phyloP scores from a whole-genome alignment of 2,797 vertebrate species.

The Notolabrus celidotus region DNA sequence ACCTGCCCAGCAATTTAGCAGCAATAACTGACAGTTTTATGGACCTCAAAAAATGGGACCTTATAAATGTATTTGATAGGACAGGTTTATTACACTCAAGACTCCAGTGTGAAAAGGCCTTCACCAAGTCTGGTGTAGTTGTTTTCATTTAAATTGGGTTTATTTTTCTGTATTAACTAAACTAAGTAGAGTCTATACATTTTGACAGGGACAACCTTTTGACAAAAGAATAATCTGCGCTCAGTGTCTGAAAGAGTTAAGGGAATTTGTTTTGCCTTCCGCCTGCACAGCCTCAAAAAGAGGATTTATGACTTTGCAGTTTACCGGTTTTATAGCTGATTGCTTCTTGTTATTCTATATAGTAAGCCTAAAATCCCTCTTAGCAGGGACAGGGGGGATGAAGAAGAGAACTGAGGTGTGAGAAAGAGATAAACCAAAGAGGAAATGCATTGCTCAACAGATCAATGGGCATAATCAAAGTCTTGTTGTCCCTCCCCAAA shows the following conservation, averaged over 20 bases:
- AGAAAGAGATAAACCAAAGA: constrained; percentile 49
- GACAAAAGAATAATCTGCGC: neutral
- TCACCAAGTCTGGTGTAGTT: neutral
- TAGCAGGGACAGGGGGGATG: constrained; percentile 20
- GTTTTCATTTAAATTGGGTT: neutral
- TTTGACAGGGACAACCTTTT: neutral
- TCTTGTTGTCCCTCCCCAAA: constrained; percentile 16
- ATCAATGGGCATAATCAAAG: constrained; percentile 50
- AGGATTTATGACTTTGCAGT: constrained; percentile 65
- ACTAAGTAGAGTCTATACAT: neutral
- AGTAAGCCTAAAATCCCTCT: constrained; percentile 69
- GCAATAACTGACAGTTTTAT: constrained; percentile 19
- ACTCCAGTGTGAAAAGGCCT: no score
- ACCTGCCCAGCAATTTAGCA: constrained; percentile 9
- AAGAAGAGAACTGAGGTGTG: constrained; percentile 39
- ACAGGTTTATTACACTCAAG: no score
- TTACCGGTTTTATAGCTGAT: constrained; percentile 59
- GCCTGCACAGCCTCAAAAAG: constrained; percentile 25
- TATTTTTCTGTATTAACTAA: neutral
- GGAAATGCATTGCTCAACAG: constrained; percentile 49
- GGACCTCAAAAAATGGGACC: no score
- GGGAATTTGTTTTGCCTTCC: constrained; percentile 1
- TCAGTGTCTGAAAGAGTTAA: neutral
- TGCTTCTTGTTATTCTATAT: constrained; percentile 66
- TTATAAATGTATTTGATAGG: no score